Percentiles rank a stretch among this genome's conserved stretches.
Conservation (phyloP, 2,797 vertebrate species). For the Rhabdophis nuchalis region DNA sequence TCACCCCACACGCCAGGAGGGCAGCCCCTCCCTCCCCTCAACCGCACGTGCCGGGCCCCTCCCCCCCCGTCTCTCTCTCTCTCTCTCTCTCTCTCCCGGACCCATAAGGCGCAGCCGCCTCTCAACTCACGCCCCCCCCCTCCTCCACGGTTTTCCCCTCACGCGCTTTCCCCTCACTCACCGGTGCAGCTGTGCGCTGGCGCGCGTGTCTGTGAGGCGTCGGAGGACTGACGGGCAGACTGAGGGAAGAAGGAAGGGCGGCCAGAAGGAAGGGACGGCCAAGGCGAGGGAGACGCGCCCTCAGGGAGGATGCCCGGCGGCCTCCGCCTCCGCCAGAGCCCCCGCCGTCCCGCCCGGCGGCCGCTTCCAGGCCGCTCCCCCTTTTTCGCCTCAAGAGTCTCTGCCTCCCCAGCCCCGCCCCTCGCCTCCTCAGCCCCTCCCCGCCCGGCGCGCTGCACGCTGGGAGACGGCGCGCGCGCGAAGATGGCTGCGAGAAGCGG, state of each 20-base stretch:
- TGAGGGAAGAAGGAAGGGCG: neutral
- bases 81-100: neutral
- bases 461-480: slow-evolving; percentile 45
- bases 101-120: neutral
- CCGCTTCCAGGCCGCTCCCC: slow-evolving; percentile 17
- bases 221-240: neutral
- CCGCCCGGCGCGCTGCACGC: slow-evolving; percentile 63
- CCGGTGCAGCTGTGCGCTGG: neutral
- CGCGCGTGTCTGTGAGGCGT: neutral
- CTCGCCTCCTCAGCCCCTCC: slow-evolving; percentile 43
- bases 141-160: neutral
- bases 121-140: neutral
- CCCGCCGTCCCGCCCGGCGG: neutral
- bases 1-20: neutral
- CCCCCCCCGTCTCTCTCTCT: neutral
- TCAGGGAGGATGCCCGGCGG: neutral
- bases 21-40: neutral
- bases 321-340: neutral
- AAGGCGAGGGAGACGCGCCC: neutral
- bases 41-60: neutral
- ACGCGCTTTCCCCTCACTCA: neutral
- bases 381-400: neutral
- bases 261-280: neutral
- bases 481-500: slow-evolving; percentile 41
- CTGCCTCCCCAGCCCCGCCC: neutral